phyloP scores from a whole-genome alignment of 2,113 vertebrate species.

The Vidua macroura region DNA sequence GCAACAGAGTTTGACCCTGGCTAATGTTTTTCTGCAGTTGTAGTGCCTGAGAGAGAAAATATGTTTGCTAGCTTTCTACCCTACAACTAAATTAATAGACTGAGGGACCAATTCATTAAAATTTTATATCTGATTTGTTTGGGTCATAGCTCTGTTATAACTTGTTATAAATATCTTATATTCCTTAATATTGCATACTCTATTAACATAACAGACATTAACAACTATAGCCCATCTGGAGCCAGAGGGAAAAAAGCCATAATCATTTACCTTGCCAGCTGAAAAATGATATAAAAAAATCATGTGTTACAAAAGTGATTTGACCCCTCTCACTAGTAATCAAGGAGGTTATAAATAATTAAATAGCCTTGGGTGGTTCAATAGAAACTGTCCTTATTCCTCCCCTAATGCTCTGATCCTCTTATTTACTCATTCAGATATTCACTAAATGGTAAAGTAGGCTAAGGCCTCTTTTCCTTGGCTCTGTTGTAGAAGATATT shows the following conservation, averaged over 20 bases:
- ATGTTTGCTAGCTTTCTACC: neutral
- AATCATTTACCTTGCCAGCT: constrained; percentile 44
- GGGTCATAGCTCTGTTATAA: constrained; percentile 46
- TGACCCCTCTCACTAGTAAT: constrained; percentile 54
- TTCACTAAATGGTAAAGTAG: neutral
- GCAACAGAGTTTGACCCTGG: constrained; percentile 18
- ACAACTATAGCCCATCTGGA: constrained; percentile 29
- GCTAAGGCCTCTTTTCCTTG: neutral
- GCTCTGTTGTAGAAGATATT: neutral
- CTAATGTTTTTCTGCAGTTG: constrained; percentile 13
- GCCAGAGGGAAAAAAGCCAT: constrained; percentile 44
- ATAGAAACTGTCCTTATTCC: constrained; percentile 18
- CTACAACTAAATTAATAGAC: constrained; percentile 45
- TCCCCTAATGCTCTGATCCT: neutral
- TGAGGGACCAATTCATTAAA: constrained; percentile 53
- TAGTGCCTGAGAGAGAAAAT: constrained; percentile 16
- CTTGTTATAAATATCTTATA: constrained; percentile 63
- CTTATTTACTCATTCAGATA: neutral
- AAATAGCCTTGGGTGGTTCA: constrained; percentile 27
- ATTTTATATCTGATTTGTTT: constrained; percentile 58
- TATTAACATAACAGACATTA: constrained; percentile 57
- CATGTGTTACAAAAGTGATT: constrained; percentile 50
- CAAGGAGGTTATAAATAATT: constrained; percentile 62
- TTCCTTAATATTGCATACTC: constrained; percentile 61
- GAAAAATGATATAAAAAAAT: constrained; percentile 61